Conservation (phyloP, 1,140 invertebrate genomes). For the Drosophila cardini region DNA sequence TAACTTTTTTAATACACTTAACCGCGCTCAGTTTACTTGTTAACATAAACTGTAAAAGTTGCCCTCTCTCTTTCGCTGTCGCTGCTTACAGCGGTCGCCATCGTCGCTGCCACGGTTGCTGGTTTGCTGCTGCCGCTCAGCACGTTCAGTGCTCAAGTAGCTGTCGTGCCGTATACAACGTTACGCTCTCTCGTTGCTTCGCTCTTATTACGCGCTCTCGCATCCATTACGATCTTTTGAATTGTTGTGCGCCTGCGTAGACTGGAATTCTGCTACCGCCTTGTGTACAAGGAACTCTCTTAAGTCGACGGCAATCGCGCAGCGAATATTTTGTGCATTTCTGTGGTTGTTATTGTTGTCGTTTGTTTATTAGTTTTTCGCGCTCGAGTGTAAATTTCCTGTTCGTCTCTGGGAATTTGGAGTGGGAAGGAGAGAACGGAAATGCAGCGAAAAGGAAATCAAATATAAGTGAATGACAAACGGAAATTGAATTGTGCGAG, state of each 20-base stretch:
- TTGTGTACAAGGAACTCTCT: conserved; percentile 1
- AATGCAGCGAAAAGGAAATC: conserved; percentile 57
- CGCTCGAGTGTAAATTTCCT: conserved; percentile 69
- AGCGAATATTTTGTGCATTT: conserved; percentile 22
- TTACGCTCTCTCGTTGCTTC: conserved; percentile 1
- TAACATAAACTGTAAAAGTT: neutral
- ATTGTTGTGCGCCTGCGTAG: conserved; percentile 54
- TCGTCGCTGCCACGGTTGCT: neutral
- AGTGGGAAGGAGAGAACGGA: conserved; percentile 40
- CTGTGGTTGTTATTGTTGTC: conserved; percentile 12
- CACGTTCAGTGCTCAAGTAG: conserved; percentile 57
- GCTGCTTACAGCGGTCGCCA: conserved; percentile 11
- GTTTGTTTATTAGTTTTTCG: conserved; percentile 56
- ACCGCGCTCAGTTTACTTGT: neutral
- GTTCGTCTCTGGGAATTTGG: conserved; percentile 17
- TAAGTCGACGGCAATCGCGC: conserved; percentile 14
- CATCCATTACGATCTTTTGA: conserved; percentile 27
- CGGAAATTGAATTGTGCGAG: conserved; percentile 54
- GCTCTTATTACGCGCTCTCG: neutral
- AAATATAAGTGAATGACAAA: conserved; percentile 36
- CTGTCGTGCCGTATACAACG: conserved; percentile 48
- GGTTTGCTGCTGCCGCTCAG: conserved; percentile 16
- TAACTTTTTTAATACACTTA: too few species aligned
- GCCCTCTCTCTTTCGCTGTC: conserved; percentile 19
- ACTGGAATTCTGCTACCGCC: conserved; percentile 31